Evolutionary conservation across 2,797 vertebrate genomes (phyloP).

Genomic region (Cynopterus sphinx): DNA sequence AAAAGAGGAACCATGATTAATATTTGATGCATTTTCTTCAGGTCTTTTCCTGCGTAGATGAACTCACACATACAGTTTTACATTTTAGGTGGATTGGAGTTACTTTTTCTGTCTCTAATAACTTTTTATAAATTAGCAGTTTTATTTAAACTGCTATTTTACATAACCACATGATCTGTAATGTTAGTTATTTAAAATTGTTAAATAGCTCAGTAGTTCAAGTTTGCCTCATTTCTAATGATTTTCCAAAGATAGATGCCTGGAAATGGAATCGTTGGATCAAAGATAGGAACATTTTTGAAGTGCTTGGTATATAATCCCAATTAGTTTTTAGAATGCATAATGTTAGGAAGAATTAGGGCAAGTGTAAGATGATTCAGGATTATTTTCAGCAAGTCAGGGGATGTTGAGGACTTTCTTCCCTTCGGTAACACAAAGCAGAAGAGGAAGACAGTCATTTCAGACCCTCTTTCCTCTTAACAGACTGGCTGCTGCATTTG

Average conservation of each 20-base stretch:
- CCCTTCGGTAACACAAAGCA: background rate
- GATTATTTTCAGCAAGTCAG: background rate
- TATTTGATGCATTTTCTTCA: background rate
- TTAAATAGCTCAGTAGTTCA: background rate
- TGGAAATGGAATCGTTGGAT: constrained; percentile 2
- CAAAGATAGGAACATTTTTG: background rate
- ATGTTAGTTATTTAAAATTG: background rate
- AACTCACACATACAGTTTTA: background rate
- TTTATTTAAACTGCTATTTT: background rate
- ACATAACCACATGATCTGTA: background rate
- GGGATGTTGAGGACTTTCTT: background rate
- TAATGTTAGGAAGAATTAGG: background rate
- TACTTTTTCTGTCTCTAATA: background rate
- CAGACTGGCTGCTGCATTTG: background rate
- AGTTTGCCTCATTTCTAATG: background rate
- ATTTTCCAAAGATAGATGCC: constrained; percentile 21
- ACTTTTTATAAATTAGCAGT: background rate
- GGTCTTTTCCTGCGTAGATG: background rate
- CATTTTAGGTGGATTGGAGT: background rate
- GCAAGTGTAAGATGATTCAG: background rate
- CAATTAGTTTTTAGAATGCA: background rate
- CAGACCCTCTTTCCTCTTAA: background rate
- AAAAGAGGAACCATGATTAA: background rate
- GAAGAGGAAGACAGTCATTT: background rate
- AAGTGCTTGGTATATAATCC: background rate